Percentiles rank a stretch among this genome's conserved stretches.
phyloP scores from a whole-genome alignment of 2,113 vertebrate genomes.

The Laterallus jamaicensis region DNA sequence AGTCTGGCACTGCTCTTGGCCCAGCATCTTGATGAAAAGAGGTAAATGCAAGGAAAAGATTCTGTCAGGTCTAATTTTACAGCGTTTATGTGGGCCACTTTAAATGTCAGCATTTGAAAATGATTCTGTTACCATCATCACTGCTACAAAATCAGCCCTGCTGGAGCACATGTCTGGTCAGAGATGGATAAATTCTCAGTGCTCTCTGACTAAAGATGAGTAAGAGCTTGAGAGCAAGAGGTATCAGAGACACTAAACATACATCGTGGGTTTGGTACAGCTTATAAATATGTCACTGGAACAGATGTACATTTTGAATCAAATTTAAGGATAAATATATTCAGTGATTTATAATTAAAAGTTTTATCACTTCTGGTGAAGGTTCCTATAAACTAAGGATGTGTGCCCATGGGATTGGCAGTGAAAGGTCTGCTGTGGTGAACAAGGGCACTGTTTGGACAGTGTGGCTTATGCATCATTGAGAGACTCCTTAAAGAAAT shows the following conservation, averaged over 20 bases:
- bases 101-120: neutral
- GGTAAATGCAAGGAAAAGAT: neutral
- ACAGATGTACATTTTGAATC: neutral
- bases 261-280: neutral
- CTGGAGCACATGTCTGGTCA: neutral
- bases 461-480: neutral
- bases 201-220: neutral
- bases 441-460: neutral
- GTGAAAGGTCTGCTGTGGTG: neutral
- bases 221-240: neutral
- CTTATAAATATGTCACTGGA: neutral
- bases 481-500: neutral
- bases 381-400: neutral
- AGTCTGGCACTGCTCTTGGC: neutral
- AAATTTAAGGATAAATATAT: neutral
- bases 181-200: neutral
- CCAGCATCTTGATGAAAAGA: neutral
- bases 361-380: neutral
- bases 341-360: neutral
- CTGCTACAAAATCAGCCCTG: neutral
- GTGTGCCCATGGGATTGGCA: neutral
- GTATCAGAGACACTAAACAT: neutral
- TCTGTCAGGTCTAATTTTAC: neutral
- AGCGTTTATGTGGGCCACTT: neutral
- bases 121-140: fast-evolving